phyloP scores from a whole-genome alignment of 2,888 invertebrate species.

The Perithous albicinctus region DNA sequence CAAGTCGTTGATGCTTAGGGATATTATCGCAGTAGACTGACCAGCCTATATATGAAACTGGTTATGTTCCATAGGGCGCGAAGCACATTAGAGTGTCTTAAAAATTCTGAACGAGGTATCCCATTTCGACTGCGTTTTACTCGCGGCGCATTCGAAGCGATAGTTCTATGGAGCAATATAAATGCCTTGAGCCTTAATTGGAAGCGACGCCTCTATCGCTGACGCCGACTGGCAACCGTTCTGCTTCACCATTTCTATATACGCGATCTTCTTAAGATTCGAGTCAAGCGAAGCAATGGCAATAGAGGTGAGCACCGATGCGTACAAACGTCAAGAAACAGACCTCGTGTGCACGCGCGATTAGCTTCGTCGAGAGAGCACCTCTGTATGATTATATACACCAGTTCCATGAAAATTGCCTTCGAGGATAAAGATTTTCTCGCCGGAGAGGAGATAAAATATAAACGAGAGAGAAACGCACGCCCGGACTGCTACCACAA shows the following conservation, averaged over 20 bases:
- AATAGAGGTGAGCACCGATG: background rate
- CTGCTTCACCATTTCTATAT: background rate
- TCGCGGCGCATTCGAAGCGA: slow-evolving; percentile 4
- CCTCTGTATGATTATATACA: slow-evolving; percentile 48
- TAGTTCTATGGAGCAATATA: slow-evolving; percentile 54
- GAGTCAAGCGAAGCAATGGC: background rate
- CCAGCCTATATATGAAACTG: slow-evolving; percentile 22
- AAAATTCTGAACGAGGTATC: slow-evolving; percentile 14
- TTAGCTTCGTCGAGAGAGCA: slow-evolving; percentile 25
- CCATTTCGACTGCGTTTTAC: slow-evolving; percentile 39
- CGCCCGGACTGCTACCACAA: slow-evolving; percentile 25
- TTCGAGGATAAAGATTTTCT: slow-evolving; percentile 48
- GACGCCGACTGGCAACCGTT: slow-evolving; percentile 5
- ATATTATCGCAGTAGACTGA: slow-evolving; percentile 4
- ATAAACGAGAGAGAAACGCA: slow-evolving; percentile 27
- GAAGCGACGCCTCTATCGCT: slow-evolving; percentile 54
- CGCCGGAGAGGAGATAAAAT: slow-evolving; percentile 28
- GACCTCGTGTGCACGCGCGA: slow-evolving; percentile 39
- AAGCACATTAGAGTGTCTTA: slow-evolving; percentile 18
- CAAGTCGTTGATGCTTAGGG: slow-evolving; percentile 7
- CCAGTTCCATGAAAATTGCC: slow-evolving; percentile 64
- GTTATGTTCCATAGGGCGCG: slow-evolving; percentile 37
- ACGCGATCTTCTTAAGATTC: slow-evolving; percentile 30
- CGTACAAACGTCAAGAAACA: slow-evolving; percentile 9
- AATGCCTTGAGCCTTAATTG: slow-evolving; percentile 68